Conservation (phyloP, 1,140 invertebrate species). For the Temnothorax curvispinosus region DNA sequence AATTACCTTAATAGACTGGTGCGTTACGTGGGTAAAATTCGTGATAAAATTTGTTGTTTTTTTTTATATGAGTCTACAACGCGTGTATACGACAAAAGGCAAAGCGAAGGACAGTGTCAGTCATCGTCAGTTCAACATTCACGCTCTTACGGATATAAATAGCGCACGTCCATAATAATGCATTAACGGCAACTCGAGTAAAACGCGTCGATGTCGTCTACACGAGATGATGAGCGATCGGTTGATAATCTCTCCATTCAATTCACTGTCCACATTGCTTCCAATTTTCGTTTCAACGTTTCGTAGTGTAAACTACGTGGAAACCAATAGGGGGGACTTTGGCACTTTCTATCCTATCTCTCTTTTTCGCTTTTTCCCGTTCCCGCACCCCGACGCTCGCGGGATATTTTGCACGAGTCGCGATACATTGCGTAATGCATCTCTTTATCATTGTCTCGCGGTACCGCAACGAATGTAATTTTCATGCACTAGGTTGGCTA, state of each 20-base stretch:
- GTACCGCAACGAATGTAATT: constrained; percentile 2
- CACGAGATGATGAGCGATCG: not conserved
- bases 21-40: not conserved
- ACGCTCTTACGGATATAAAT: not conserved
- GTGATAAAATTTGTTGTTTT: not conserved
- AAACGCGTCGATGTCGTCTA: not conserved
- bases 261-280: not conserved
- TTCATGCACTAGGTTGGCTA: not conserved
- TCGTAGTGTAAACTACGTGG: constrained; percentile 15
- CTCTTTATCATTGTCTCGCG: constrained; percentile 42
- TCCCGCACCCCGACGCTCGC: not conserved
- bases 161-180: not conserved
- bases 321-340: too few relatives aligned
- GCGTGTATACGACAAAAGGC: not conserved
- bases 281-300: constrained; percentile 34
- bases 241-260: constrained; percentile 19
- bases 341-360: constrained; percentile 56
- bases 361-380: not conserved
- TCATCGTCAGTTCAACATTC: not conserved
- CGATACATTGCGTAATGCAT: constrained; percentile 20
- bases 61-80: not conserved
- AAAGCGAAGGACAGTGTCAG: not conserved
- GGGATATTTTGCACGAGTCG: constrained; percentile 40
- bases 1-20: not conserved
- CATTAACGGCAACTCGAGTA: not conserved